phyloP scores from a whole-genome alignment of 1,140 invertebrate species.

The Pararge aegeria region DNA sequence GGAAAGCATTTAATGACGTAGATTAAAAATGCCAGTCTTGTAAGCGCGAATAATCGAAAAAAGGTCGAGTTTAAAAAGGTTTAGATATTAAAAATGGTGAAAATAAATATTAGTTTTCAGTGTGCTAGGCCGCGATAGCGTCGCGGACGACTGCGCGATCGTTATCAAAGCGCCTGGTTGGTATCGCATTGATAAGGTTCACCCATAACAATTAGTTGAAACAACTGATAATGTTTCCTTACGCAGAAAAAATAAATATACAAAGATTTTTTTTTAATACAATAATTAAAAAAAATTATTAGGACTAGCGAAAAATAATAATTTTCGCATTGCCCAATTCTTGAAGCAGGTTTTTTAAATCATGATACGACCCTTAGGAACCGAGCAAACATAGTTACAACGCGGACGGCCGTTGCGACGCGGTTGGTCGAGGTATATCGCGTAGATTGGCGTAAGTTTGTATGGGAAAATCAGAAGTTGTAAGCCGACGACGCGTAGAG shows the following conservation, averaged over 20 bases:
- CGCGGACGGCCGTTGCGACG: too few species aligned
- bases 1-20: conserved; percentile 21
- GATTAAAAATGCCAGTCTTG: conserved; percentile 26
- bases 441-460: too few species aligned
- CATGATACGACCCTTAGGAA: too few species aligned
- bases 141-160: conserved; percentile 41
- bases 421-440: too few species aligned
- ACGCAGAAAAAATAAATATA: conserved; percentile 6
- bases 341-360: too few species aligned
- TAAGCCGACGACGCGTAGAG: too few species aligned
- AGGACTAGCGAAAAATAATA: too few species aligned
- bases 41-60: conserved; percentile 15
- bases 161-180: conserved; percentile 49
- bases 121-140: conserved; percentile 26
- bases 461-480: too few species aligned
- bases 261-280: too few species aligned
- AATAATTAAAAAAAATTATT: too few species aligned
- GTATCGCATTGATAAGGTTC: conserved; percentile 62
- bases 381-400: too few species aligned
- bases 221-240: conserved; percentile 46
- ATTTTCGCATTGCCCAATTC: too few species aligned
- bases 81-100: conserved; percentile 7
- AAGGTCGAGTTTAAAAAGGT: background rate
- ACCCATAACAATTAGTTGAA: conserved; percentile 64
- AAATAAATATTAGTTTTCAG: conserved; percentile 23